Base-by-base conservation (phyloP, 1,140 invertebrate genomes). In the Pogonognathellus flavescens region DNA sequence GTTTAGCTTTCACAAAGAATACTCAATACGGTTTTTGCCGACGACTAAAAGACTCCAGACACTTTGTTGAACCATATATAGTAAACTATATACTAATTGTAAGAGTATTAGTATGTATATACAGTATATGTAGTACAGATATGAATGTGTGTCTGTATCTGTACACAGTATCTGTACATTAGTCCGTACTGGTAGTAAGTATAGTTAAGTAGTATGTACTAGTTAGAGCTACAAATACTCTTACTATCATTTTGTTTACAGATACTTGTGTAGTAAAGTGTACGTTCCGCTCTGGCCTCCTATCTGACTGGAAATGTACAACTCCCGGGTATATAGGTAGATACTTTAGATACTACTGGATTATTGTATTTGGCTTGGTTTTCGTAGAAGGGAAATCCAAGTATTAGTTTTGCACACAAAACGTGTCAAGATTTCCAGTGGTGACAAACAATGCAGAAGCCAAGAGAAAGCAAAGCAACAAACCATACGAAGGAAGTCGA, bases 381-480 rank as follows among this genome's bases (percentile, higher is more conserved):
- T 31, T 14, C 22, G 62, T 66, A 66, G 25, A 25, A 66, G 62
- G 62, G 25, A 66, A 66, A 66, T 66, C 62, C 62, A 50, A 76
- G 70, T 76, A 76, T 76, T 76, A 76, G 70, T 76, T 76, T 76
- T 50, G 70, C 70, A 76, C 70, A 50, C 16, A 76, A n/a, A 76
- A 76, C 70, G 70, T 76, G 70, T 76, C 70, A 76, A 76, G 70
- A 49, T 76, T 76, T 76, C 14, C 70, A 76, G 70, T 13, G 31
- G 70, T 31, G 70, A 76, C 70, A 76, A 76, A 76, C 41, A 76
- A 76, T 76, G 70, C 25, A 72, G 25, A 31, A 72, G 31, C 31
- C 11, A 72, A 72, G 66, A 76, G 70, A 76, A 76, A 76, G 31
- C 25, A 76, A 7, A 13, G 13, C 31, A 25, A 50, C 41, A 41